Conservation (phyloP, 2,113 vertebrate genomes). For the Dissostichus mawsoni region DNA sequence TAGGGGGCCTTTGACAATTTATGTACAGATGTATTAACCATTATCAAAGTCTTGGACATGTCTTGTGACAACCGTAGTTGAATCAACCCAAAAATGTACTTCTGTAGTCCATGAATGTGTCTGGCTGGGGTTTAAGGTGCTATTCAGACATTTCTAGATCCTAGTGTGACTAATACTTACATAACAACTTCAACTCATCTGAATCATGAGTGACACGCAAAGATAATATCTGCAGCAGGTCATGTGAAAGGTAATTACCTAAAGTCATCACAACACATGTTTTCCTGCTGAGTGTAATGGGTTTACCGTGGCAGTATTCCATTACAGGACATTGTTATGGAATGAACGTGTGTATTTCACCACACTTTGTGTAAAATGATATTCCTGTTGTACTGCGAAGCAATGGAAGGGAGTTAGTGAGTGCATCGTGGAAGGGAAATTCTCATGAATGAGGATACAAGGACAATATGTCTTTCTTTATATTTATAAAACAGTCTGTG, state of each 20-base stretch:
- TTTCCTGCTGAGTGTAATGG: not conserved
- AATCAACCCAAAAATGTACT: not conserved
- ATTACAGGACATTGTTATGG: not conserved
- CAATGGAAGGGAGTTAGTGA: not conserved
- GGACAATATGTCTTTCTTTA: slow-evolving; percentile 2
- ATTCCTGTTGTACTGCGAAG: not conserved
- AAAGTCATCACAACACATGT: not conserved
- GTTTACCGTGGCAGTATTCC: not conserved
- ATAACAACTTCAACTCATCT: not conserved
- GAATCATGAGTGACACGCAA: not conserved
- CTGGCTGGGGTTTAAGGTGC: not conserved
- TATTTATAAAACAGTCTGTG: not conserved
- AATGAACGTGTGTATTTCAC: not conserved
- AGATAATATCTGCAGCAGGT: not conserved
- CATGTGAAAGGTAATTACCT: not conserved
- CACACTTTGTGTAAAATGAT: not conserved
- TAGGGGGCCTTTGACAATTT: not conserved
- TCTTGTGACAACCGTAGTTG: not conserved
- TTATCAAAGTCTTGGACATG: not conserved
- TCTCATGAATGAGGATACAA: not conserved
- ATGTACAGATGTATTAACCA: not conserved
- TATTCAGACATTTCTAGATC: not conserved
- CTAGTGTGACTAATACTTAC: not conserved
- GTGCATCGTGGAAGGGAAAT: not conserved
- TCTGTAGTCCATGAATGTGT: not conserved